Conservation (phyloP, 2,797 vertebrate genomes). For the Potorous gilbertii region DNA sequence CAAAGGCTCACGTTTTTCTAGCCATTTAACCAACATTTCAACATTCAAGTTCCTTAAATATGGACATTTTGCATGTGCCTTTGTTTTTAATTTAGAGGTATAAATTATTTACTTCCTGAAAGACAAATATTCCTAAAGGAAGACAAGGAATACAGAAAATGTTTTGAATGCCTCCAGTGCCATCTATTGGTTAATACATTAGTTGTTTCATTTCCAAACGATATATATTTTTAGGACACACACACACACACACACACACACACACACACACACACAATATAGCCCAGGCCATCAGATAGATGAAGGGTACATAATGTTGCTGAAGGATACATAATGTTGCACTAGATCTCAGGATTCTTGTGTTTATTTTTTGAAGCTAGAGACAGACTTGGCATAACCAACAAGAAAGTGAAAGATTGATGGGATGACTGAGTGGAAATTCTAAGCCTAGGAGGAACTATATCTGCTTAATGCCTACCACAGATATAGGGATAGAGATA, state of each 20-base stretch:
- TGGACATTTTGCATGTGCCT: constrained; percentile 65
- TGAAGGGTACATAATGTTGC: neutral
- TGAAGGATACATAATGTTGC: neutral
- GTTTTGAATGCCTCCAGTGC: constrained; percentile 83
- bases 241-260: neutral
- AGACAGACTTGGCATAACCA: neutral
- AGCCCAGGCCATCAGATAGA: neutral
- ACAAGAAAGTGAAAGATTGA: neutral
- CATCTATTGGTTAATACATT: constrained; percentile 84
- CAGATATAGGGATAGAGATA: neutral
- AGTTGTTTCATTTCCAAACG: constrained; percentile 51
- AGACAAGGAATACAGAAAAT: constrained; percentile 63
- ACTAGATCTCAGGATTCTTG: neutral
- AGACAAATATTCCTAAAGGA: constrained; percentile 54
- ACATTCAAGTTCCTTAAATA: constrained; percentile 71
- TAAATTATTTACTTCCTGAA: constrained; percentile 72
- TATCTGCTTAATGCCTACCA: constrained; percentile 28
- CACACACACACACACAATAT: no score
- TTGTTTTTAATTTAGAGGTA: constrained; percentile 73
- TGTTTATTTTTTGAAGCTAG: constrained; percentile 11
- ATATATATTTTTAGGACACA: neutral
- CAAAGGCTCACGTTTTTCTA: constrained; percentile 57
- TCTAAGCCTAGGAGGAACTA: constrained; percentile 6
- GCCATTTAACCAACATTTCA: constrained; percentile 58
- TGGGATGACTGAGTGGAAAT: constrained; percentile 33